Evolutionary conservation across 1,140 invertebrate species (phyloP), one percentile per base, ranked within the genome.

Genomic region (Agrilus planipennis): DNA sequence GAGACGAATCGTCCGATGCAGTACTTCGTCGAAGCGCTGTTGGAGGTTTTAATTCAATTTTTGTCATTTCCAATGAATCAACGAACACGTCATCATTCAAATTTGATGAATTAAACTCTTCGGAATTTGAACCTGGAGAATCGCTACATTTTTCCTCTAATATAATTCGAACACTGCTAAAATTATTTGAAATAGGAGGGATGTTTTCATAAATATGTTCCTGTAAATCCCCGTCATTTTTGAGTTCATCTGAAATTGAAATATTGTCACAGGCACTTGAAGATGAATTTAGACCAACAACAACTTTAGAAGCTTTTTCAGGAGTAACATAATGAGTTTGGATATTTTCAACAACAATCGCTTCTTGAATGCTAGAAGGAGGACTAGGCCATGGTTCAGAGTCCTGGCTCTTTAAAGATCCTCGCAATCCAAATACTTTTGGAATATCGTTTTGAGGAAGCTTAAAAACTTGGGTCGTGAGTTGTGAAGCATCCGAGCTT

Each of bases 241-340:
- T 58, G 25, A 76, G 55, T 12, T 73, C 73, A 46, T 73, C 71
- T 12, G 61, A 60, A 45, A 58, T 60, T 3, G 60, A 62, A 38
- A 60, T 58, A 38, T 62, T 60, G 23, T 62, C 58, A 32, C 54
- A 58, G 11, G 52, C 57, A 41, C 55, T 60, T 6, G 55, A 48
- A 4, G 55, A 59, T 7, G 34, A 34, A 3, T 58, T 60, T 28
- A 61, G 77, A 42, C 74, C 70, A 4, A 76, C 60, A 0, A 86
- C 81, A 57, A 80, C 81, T 27, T 75, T 74, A 2, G 73, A 68
- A 58, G 76, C 72, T 44, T 62, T 54, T 0, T 73, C 77, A 54
- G 81, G 79, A 44, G 78, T 82, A 64, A 84, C 77, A 47, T 84
- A 87, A 58, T 82, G 86, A 18, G 84, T 84, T 62, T 87, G 79